These are phyloP conservation scores for Mycetomoellerius zeteki DNA, from an alignment of 1,140 invertebrate genomes.

Conservation along the genomic window DNA sequence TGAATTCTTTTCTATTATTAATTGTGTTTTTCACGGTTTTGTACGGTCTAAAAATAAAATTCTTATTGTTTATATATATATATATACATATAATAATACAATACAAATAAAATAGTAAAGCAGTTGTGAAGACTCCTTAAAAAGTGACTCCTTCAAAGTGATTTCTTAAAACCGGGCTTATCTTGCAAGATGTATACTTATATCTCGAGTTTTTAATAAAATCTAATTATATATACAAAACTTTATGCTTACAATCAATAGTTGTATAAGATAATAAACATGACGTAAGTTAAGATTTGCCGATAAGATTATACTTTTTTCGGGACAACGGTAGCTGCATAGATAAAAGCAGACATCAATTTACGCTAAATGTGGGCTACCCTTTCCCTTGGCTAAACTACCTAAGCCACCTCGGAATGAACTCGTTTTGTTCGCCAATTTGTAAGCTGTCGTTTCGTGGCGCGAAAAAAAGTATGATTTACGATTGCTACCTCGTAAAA, in stretches of 20 bases:
- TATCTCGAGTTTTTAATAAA: conserved; percentile 1
- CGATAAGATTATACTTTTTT: conserved; percentile 7
- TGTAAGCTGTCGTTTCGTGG: conserved; percentile 69
- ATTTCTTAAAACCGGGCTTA: not conserved
- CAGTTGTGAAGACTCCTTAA: not conserved
- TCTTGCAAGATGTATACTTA: not conserved
- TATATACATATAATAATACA: not conserved
- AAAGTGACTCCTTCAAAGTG: not conserved
- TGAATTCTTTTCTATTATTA: too few species aligned
- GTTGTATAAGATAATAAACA: conserved; percentile 5
- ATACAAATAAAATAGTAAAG: not conserved
- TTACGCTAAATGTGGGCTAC: conserved; percentile 12
- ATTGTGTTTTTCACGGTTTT: too few species aligned
- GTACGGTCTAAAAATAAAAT: too few species aligned
- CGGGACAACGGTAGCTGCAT: not conserved
- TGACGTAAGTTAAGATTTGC: not conserved
- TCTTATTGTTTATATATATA: too few species aligned
- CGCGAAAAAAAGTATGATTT: conserved; percentile 68
- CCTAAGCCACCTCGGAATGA: conserved; percentile 37
- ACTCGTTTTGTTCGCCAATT: conserved; percentile 72
- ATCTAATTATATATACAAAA: conserved; percentile 18
- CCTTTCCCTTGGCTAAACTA: not conserved
- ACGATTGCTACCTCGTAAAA: conserved; percentile 65
- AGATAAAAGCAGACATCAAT: conserved; percentile 1
- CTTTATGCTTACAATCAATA: not conserved